Evolutionary conservation across 2,113 vertebrate species (phyloP).

Genomic region (Myrmophylax atrothorax): DNA sequence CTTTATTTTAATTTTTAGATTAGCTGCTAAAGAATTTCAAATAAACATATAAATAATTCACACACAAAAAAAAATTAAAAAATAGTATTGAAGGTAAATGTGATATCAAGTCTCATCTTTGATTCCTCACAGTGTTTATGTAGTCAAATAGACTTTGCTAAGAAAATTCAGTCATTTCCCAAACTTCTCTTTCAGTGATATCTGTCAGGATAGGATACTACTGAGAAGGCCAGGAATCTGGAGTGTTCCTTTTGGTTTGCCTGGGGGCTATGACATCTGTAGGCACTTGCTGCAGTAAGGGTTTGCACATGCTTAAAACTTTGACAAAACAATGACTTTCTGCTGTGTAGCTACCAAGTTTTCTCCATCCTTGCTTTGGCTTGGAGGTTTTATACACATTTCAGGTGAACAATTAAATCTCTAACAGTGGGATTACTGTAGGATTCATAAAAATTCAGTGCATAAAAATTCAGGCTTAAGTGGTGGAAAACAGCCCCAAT

Average conservation of each 20-base stretch:
- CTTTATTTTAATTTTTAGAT: neutral
- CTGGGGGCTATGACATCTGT: no score
- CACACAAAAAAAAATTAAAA: accelerated
- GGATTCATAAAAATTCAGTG: neutral
- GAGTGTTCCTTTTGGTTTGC: neutral
- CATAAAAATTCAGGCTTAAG: neutral
- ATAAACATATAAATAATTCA: neutral
- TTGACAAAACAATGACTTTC: neutral
- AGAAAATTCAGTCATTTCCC: neutral
- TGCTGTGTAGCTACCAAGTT: neutral
- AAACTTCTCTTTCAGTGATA: neutral
- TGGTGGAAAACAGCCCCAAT: neutral
- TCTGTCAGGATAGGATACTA: no score
- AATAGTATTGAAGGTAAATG: neutral
- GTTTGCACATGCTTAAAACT: neutral
- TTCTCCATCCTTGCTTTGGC: neutral
- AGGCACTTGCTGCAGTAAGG: neutral
- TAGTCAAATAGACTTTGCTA: neutral
- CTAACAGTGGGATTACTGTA: neutral
- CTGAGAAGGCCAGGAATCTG: neutral
- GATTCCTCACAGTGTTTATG: neutral
- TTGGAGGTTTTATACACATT: neutral
- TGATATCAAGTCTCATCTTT: neutral
- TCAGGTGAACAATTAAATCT: neutral
- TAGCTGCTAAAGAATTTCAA: neutral